Evolutionary conservation across 1,140 invertebrate species (phyloP).

Genomic region (Papilio xuthus): DNA sequence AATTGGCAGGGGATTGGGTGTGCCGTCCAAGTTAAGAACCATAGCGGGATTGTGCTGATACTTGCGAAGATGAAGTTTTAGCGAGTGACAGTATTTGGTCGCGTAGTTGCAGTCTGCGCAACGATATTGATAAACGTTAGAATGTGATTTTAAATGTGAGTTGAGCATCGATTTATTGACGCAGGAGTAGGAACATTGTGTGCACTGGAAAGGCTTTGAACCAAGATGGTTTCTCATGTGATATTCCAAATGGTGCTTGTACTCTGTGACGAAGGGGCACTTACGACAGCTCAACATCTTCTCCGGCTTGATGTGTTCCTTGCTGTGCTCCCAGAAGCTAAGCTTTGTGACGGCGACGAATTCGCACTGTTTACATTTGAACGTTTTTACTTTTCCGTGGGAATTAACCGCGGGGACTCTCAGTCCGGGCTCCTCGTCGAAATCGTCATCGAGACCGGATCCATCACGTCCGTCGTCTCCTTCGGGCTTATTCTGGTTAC

Average conservation of each 20-base stretch:
- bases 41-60: conserved; percentile 93
- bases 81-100: conserved; percentile 98
- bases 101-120: conserved; percentile 98
- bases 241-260: conserved; percentile 99
- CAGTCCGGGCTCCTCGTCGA: conserved; percentile 85
- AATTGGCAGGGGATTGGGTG: conserved; percentile 91
- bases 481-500: conserved; percentile 60
- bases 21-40: conserved; percentile 93
- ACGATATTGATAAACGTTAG: conserved; percentile 97
- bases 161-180: conserved; percentile 99
- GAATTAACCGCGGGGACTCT: conserved; percentile 88
- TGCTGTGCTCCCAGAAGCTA: conserved; percentile 96
- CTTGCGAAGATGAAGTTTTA: conserved; percentile 97
- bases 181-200: conserved; percentile 95
- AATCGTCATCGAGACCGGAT: conserved; percentile 80
- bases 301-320: conserved; percentile 95
- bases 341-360: conserved; percentile 92
- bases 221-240: conserved; percentile 97
- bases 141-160: conserved; percentile 99
- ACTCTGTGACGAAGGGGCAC: conserved; percentile 99
- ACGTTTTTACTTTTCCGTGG: conserved; percentile 92
- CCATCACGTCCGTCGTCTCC: conserved; percentile 76
- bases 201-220: conserved; percentile 98
- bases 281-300: conserved; percentile 95
- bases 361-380: conserved; percentile 96